Percentiles rank a stretch among this genome's conserved stretches.
Evolutionary conservation across 2,888 invertebrate genomes (phyloP).

Genomic region (Octodonta nipae): DNA sequence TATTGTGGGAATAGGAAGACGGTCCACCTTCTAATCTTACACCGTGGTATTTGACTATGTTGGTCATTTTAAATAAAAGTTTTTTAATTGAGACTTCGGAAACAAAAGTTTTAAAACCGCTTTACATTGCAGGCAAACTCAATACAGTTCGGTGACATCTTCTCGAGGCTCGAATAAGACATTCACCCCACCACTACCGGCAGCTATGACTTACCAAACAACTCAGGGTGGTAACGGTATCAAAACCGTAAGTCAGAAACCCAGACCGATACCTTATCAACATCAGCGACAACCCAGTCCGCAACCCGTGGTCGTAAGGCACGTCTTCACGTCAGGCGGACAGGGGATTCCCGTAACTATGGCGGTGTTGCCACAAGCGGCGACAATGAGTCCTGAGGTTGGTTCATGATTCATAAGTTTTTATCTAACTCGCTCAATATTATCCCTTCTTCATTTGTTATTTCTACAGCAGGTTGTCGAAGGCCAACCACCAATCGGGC

Average conservation of each 20-base stretch:
- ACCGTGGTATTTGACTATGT: no score
- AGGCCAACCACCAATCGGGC: slow-evolving; percentile 45
- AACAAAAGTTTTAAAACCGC: no score
- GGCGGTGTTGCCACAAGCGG: slow-evolving; percentile 39
- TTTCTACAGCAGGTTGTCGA: slow-evolving; percentile 41
- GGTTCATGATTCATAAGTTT: slow-evolving; percentile 10
- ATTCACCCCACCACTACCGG: slow-evolving; percentile 34
- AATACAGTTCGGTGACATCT: slow-evolving; percentile 35
- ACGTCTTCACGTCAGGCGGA: slow-evolving; percentile 44
- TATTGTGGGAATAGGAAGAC: no score
- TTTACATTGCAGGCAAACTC: slow-evolving; percentile 26
- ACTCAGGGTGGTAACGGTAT: slow-evolving; percentile 32
- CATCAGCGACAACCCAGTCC: slow-evolving; percentile 45
- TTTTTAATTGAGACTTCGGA: not conserved
- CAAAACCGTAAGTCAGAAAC: slow-evolving; percentile 31
- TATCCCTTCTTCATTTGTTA: not conserved
- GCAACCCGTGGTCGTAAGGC: slow-evolving; percentile 50
- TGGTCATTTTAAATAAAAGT: not conserved
- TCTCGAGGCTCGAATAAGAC: slow-evolving; percentile 29
- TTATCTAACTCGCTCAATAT: not conserved
- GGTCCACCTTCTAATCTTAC: no score
- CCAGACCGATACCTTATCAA: slow-evolving; percentile 34
- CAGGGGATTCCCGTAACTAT: slow-evolving; percentile 45
- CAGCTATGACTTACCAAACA: slow-evolving; percentile 25
- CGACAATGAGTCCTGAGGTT: slow-evolving; percentile 34